Percentiles rank a stretch among this genome's conserved stretches.
Evolutionary conservation across 2,888 invertebrate genomes (phyloP).

Genomic region (Epirrita christyi): DNA sequence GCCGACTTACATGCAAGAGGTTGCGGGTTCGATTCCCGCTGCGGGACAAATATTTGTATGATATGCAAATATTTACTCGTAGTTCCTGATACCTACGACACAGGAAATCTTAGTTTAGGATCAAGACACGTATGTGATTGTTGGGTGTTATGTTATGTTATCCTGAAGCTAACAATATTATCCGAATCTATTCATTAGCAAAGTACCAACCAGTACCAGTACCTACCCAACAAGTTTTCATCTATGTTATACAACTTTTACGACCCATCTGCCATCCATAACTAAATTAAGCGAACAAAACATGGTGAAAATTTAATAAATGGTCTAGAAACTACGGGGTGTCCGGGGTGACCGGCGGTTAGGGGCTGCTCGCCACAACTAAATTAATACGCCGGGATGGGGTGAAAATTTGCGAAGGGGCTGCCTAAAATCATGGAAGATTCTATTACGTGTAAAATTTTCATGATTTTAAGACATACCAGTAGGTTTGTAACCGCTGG

Average conservation of each 20-base stretch:
- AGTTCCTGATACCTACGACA: too few species aligned
- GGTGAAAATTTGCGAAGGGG: constrained; percentile 13
- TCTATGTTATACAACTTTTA: constrained; percentile 2
- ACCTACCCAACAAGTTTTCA: background rate
- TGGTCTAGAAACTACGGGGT: constrained; percentile 17
- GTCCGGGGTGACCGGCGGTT: constrained; percentile 13
- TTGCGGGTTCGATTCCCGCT: too few species aligned
- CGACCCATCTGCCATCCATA: constrained; percentile 13
- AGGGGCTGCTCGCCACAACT: constrained; percentile 16
- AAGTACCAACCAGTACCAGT: too few species aligned
- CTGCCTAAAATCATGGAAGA: constrained; percentile 8
- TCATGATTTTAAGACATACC: background rate
- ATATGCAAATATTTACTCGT: too few species aligned
- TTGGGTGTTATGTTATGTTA: too few species aligned
- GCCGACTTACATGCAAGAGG: too few species aligned
- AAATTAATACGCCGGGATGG: constrained; percentile 21
- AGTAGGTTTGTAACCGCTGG: background rate
- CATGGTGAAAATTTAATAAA: constrained; percentile 31
- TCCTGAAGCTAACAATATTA: too few species aligned
- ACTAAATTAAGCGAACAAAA: constrained; percentile 22
- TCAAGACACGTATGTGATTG: too few species aligned
- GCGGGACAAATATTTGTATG: too few species aligned
- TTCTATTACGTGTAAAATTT: constrained; percentile 16
- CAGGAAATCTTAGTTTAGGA: too few species aligned
- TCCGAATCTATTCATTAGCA: background rate